Evolutionary conservation across 1,140 invertebrate genomes (phyloP).

Genomic region (Drosophila sucinea): DNA sequence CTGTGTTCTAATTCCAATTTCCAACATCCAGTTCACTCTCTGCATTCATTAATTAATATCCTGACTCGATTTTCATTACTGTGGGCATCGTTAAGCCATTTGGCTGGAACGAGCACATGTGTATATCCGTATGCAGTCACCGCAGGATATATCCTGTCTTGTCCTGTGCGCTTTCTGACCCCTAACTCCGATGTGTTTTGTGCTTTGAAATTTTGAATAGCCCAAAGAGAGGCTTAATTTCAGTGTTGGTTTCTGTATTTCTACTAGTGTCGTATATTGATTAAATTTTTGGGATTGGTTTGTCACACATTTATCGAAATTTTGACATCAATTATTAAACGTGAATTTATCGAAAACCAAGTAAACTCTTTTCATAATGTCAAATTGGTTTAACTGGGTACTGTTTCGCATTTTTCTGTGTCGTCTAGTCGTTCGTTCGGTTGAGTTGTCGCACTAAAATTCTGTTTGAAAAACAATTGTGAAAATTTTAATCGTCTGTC

Average conservation of each 20-base stretch:
- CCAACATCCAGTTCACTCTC: not conserved
- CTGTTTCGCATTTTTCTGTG: conserved; percentile 18
- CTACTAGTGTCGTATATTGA: conserved; percentile 41
- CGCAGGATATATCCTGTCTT: not conserved
- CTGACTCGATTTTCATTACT: not conserved
- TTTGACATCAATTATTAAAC: not conserved
- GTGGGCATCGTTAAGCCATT: not conserved
- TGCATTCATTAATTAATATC: not conserved
- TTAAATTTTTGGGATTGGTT: conserved; percentile 15
- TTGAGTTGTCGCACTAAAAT: conserved; percentile 7
- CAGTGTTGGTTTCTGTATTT: conserved; percentile 4
- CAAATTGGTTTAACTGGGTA: conserved; percentile 30
- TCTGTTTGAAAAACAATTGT: conserved; percentile 47
- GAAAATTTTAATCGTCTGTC: conserved; percentile 60
- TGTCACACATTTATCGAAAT: conserved; percentile 10
- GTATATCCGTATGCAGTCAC: too few relatives aligned
- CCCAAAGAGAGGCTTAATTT: not conserved
- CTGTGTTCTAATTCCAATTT: not conserved
- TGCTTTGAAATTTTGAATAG: conserved; percentile 20
- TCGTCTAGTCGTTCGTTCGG: conserved; percentile 8
- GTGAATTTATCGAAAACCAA: conserved; percentile 8
- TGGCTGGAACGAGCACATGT: not conserved
- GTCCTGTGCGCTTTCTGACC: not conserved
- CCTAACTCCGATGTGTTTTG: not conserved
- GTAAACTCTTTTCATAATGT: conserved; percentile 27